Evolutionary conservation across 1,140 invertebrate genomes (phyloP).

Genomic region (Drosophila ohnishii): DNA sequence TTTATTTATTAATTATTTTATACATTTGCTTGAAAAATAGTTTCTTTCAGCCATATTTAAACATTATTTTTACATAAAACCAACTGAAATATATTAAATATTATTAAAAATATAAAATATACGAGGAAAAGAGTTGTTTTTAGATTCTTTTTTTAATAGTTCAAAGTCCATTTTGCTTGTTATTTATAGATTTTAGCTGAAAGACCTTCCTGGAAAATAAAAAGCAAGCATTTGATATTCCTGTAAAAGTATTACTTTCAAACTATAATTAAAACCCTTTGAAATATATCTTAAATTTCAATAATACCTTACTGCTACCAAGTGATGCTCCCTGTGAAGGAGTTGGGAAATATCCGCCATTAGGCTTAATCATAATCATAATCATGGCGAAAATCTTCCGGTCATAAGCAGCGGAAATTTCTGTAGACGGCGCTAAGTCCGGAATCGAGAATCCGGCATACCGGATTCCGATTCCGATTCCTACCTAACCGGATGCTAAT

Average conservation of each 20-base stretch:
- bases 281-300: too few relatives aligned
- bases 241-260: too few relatives aligned
- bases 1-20: neutral
- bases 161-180: neutral
- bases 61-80: neutral
- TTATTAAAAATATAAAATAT: neutral
- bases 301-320: too few relatives aligned
- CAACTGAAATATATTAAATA: neutral
- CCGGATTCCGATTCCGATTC: neutral
- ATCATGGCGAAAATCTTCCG: conserved; percentile 75
- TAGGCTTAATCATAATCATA: conserved; percentile 78
- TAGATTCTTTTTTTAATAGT: neutral
- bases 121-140: neutral
- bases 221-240: neutral
- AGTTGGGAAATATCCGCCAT: conserved; percentile 74
- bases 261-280: too few relatives aligned
- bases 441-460: conserved; percentile 12
- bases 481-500: conserved; percentile 74
- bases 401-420: conserved; percentile 78
- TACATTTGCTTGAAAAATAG: neutral
- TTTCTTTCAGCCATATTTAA: neutral
- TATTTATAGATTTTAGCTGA: neutral
- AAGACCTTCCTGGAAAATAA: neutral
- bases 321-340: conserved; percentile 33
- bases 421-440: conserved; percentile 69